Conservation (phyloP, 2,888 invertebrate genomes). For the Metallyticus violacea region DNA sequence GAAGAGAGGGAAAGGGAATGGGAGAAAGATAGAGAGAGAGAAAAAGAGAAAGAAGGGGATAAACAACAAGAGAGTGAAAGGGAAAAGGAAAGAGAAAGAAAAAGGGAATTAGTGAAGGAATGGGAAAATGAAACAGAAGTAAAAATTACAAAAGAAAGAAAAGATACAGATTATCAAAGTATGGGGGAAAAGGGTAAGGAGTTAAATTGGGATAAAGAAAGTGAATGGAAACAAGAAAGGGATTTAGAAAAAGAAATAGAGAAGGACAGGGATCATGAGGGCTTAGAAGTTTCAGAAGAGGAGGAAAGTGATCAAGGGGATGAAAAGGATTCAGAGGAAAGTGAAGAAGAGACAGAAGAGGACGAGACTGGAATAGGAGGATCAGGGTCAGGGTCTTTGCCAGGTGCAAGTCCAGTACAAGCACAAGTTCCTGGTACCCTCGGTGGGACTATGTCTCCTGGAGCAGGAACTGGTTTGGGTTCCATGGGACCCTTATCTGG, state of each 20-base stretch:
- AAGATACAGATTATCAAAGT: background rate
- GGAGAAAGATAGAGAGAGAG: background rate
- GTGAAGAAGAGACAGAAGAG: conserved; percentile 18
- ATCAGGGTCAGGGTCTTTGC: background rate
- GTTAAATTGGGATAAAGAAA: background rate
- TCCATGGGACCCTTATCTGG: background rate
- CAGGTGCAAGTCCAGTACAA: conserved; percentile 1
- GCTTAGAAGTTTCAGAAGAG: conserved; percentile 12
- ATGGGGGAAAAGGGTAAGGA: background rate
- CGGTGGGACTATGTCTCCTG: background rate
- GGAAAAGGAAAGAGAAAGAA: background rate
- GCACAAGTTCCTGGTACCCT: background rate
- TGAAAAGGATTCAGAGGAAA: conserved; percentile 19
- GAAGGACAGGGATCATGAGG: background rate
- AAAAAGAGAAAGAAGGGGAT: background rate
- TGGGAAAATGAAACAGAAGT: background rate
- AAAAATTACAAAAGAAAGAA: background rate
- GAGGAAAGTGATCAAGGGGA: conserved; percentile 13
- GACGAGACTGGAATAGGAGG: background rate
- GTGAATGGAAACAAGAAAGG: background rate
- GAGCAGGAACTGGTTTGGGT: background rate
- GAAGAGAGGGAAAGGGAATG: background rate
- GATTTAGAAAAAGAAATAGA: conserved; percentile 9
- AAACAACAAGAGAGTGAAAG: background rate
- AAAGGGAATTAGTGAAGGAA: background rate